Percentiles rank a stretch among this genome's conserved stretches.
Evolutionary conservation across 1,140 invertebrate species (phyloP).

Genomic region (Bradysia coprophila): DNA sequence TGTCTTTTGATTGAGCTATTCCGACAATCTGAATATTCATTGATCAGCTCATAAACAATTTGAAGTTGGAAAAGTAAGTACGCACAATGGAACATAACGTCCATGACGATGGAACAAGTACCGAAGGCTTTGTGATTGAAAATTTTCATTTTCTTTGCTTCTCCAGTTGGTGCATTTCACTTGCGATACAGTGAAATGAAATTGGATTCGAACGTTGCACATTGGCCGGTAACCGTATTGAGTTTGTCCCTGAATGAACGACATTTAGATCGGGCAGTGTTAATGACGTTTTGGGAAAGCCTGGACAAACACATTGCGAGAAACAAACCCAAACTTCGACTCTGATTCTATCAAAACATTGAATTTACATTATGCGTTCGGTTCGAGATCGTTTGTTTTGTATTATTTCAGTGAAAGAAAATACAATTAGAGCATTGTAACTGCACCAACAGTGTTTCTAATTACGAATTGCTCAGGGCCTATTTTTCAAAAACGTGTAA

Average conservation of each 20-base stretch:
- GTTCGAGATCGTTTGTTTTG: too few species aligned
- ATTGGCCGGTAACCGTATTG: constrained; percentile 88
- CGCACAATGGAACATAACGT: not conserved
- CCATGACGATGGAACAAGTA: too few species aligned
- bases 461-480: too few species aligned
- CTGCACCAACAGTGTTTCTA: too few species aligned
- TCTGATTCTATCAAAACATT: constrained; percentile 36
- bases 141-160: constrained; percentile 17
- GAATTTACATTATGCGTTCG: too few species aligned
- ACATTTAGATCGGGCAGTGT: constrained; percentile 91
- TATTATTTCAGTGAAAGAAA: too few species aligned
- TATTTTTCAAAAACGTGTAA: too few species aligned
- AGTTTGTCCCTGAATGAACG: constrained; percentile 81
- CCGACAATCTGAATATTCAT: too few species aligned
- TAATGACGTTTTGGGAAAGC: constrained; percentile 97
- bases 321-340: constrained; percentile 78
- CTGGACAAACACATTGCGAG: constrained; percentile 88
- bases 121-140: not conserved
- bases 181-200: constrained; percentile 93
- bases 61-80: constrained; percentile 39
- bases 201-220: too few species aligned
- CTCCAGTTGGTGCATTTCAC: constrained; percentile 91
- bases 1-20: too few species aligned
- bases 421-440: too few species aligned
- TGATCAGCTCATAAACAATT: too few species aligned